phyloP scores from a whole-genome alignment of 2,797 vertebrate species.

The Margarornis squamiger region DNA sequence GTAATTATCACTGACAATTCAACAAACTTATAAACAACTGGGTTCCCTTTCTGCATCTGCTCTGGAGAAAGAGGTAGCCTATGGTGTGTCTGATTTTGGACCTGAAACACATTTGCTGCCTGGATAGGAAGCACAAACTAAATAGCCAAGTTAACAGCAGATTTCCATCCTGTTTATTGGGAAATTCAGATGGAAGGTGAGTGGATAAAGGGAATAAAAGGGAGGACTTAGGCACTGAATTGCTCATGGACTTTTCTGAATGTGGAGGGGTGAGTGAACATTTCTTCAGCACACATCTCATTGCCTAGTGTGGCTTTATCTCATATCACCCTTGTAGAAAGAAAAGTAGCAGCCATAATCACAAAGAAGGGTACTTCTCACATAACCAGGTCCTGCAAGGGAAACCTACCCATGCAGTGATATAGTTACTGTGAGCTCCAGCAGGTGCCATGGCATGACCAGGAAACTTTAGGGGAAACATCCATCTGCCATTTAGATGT shows the following conservation, averaged over 20 bases:
- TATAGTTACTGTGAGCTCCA: not conserved
- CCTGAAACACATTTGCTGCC: not conserved
- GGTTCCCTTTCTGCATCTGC: not conserved
- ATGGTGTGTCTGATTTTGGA: not conserved
- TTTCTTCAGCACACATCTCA: not conserved
- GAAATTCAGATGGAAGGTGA: not conserved
- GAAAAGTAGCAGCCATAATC: not conserved
- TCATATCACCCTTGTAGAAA: not conserved
- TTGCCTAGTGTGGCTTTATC: not conserved
- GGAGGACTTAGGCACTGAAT: not conserved
- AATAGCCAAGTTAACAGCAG: not conserved
- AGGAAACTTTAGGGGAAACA: not conserved
- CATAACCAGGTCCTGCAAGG: not conserved
- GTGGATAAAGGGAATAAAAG: not conserved
- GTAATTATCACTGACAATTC: not conserved
- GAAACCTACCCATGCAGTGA: not conserved
- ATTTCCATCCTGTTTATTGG: not conserved
- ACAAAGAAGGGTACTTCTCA: not conserved
- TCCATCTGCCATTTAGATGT: not conserved
- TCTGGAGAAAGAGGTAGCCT: not conserved
- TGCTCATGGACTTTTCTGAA: rapidly evolving
- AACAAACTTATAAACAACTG: not conserved
- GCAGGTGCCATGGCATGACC: not conserved
- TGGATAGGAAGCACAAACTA: not conserved
- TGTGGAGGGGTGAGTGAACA: not conserved